phyloP scores from a whole-genome alignment of 1,140 invertebrate species.

The Amyelois transitella region DNA sequence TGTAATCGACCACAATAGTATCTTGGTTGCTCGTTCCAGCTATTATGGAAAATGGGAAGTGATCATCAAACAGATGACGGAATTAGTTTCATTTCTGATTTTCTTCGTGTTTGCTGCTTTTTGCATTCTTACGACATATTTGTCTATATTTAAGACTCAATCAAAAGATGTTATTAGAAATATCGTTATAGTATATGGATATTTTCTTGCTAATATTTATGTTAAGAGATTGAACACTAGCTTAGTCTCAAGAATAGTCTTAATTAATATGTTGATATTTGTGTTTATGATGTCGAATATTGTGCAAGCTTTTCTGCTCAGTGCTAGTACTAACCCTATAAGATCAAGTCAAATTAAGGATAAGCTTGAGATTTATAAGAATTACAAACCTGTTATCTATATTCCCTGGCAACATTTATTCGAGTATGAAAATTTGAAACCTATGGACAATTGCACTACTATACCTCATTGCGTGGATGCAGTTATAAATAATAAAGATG shows the following conservation, averaged over 20 bases:
- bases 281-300: slow-evolving; percentile 16
- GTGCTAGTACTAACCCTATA: slow-evolving; percentile 12
- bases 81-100: background rate
- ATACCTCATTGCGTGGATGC: background rate
- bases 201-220: slow-evolving; percentile 15
- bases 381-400: background rate
- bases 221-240: slow-evolving; percentile 2
- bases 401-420: background rate
- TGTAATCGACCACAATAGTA: slow-evolving; percentile 8
- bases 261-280: slow-evolving; percentile 12
- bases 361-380: slow-evolving; percentile 8
- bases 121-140: background rate
- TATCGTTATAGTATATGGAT: slow-evolving; percentile 21
- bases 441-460: background rate
- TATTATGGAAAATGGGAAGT: slow-evolving; percentile 11
- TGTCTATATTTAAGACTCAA: slow-evolving; percentile 7
- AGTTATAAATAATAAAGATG: slow-evolving; percentile 1
- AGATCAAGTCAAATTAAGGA: slow-evolving; percentile 7
- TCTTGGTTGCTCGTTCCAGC: slow-evolving; percentile 7
- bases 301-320: slow-evolving; percentile 13
- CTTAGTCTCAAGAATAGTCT: slow-evolving; percentile 7
- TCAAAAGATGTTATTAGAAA: slow-evolving; percentile 8
- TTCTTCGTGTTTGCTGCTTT: background rate
- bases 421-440: background rate
- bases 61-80: slow-evolving; percentile 8